Base-by-base conservation (phyloP, 2,113 vertebrate species). In the Ploceus nigricollis region DNA sequence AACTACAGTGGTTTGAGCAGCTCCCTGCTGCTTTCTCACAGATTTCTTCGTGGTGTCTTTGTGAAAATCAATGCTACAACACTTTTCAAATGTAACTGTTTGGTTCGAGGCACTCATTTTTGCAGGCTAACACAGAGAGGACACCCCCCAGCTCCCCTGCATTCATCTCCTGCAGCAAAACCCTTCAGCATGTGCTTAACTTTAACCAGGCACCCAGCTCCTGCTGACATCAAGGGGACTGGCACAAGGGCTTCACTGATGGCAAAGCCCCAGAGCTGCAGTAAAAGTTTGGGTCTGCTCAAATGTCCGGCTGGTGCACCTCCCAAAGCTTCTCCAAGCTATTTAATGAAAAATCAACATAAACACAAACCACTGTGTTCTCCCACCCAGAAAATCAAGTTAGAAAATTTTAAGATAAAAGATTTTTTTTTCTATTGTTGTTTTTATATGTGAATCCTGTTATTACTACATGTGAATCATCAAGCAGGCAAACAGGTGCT, bases 351-450 rank as follows among this genome's bases (percentile, higher is more conserved):
- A 70, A 76, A 40, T 8, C 24, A 37, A 33, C 1, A 25, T 13
- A 27, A 31, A 51, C 35, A 79, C n/a, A 68, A 73, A 56, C n/a
- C 17, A 23, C 22, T 10, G 16, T 33, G 8, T 24, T 53, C 19
- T 77, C 18, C 35, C 10, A 47, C 13, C 21, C 44, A 51, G 15
- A 0, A 3, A 69, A 69, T 33, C 33, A 44, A n/a, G 8, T 24
- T 27, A 47, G 33, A 39, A 64, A 60, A 23, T 70, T 54, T 68
- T 48, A 39, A 72, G 15, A 60, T 2, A 47, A 48, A 53, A 0
- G 0, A 3, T 17, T 5, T 13, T 37, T 47, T 56, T 65, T 33
- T 1, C 19, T 31, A 5, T 20, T 45, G 5, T 27, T 83, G 24
- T 53, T 90, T 72, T 48, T 40, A 19, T 44, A 16, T 15, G 21